Evolutionary conservation across 2,113 vertebrate genomes (phyloP), one percentile per base, ranked within the genome.

Genomic region (Menura novaehollandiae): DNA sequence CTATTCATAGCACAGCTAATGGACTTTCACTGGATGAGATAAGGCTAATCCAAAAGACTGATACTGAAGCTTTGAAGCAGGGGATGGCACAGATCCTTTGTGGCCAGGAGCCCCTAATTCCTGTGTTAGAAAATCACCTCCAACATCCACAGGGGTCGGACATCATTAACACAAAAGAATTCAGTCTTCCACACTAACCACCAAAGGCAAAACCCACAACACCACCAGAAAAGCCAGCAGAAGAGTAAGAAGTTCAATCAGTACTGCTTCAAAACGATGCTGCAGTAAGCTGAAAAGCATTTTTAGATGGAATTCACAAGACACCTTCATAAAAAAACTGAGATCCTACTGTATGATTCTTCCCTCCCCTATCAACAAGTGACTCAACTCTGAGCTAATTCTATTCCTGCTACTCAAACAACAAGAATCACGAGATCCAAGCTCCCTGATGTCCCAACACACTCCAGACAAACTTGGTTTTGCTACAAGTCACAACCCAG

Each of bases 31-130:
- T 68, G 66, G 71, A 94, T 89, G 60, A 93, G 66, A 30, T 46
- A 53, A 64, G 24, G 59, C 82, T 93, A 82, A 79, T 76, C 51
- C 86, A 95, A 82, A 78, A 91, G 91, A 93, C 33, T 93, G 68
- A 89, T 55, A 79, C 11, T 30, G 72, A 95, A 85, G 84, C 60
- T 94, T 44, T 82, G 66, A 96, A 90, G 64, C 35, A 88, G 60
- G 28, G 44, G 53, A 94, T 22, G 87, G 60, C 64, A 91, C 64
- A 84, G 86, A 75, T 53, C 47, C 23, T 92, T 79, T 46, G 56
- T 28, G 56, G 79, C 60, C 69, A 63, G 85, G 13, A 93, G 68
- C 18, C 41, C 49, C 41, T 30, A 12, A 41, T 43, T 87, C 30
- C 85, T 69, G 19, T 49, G 56, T 35, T 24, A 77, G 66, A 85